Evolutionary conservation across 1,140 invertebrate species (phyloP), one percentile per base, ranked within the genome.

Genomic region (Chrysomallon squamiferum): DNA sequence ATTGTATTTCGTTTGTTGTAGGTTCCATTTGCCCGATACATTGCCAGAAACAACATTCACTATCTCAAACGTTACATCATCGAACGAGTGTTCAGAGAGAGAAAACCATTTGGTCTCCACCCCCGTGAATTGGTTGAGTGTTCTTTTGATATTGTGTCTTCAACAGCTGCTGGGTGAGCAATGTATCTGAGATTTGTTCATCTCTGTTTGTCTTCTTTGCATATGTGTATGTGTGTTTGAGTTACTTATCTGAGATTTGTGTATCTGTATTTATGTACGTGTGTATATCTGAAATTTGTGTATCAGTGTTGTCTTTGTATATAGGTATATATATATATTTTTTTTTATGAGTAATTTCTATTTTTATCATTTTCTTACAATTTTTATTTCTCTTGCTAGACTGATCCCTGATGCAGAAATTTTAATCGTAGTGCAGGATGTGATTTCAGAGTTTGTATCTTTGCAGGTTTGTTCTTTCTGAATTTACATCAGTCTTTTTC

Each of bases 61-160:
- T 58, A 90, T 64, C 86, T 97, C 63, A 92, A 94, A 75, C 88
- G 95, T 73, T 98, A 94, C 79, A 89, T 90, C 3, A 91, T 97
- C 20, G 93, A 94, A 73, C 89, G 91, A 68, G 94, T 97, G 2
- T 97, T 91, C 77, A 88, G 94, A 66, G 93, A 95, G 83, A 91
- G 91, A 73, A 92, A 92, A 74, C 90, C 93, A 3, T 89, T 89
- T 73, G 93, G 93, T 9, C 92, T 93, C 74, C 93, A 96, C 87
- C 95, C 95, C 0, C 89, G 90, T 70, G 94, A 97, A 86, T 87
- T 93, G 6, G 92, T 92, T 65, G 95, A 97, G 84, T 96, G 93
- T 86, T 93, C 93, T 3, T 97, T 97, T 86, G 96, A 98, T 82
- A 95, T 97, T 68, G 91, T 97, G 13, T 92, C 91, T 22, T 89